A percentile compares a stretch with the other conserved stretches of the same genome.
Evolutionary conservation across 2,113 vertebrate species (phyloP).

Genomic region (Artemisiospiza belli): DNA sequence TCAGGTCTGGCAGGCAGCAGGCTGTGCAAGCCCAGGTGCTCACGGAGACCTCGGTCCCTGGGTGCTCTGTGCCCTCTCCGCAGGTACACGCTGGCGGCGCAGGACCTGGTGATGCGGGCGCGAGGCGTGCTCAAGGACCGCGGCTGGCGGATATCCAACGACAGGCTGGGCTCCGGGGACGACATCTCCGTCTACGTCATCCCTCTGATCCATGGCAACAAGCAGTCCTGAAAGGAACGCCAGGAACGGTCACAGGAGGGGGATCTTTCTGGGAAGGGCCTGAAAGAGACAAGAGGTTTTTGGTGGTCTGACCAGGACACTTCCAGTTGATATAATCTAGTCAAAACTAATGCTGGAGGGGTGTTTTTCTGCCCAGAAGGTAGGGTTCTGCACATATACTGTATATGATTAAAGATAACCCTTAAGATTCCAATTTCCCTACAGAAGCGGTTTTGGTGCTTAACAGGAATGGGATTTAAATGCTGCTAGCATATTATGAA

Average conservation of each 20-base stretch:
- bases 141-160: conserved; percentile 94
- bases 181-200: conserved; percentile 98
- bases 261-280: conserved; percentile 37
- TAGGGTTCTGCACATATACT: conserved; percentile 57
- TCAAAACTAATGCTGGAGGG: conserved; percentile 48
- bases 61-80: not conserved
- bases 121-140: conserved; percentile 92
- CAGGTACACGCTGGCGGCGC: conserved; percentile 96
- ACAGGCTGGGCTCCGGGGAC: conserved; percentile 93
- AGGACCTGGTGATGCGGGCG: conserved; percentile 95
- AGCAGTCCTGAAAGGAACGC: conserved; percentile 75
- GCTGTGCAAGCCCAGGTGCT: not conserved
- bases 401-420: conserved; percentile 54
- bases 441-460: conserved; percentile 68
- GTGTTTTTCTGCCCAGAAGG: conserved; percentile 33
- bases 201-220: conserved; percentile 89
- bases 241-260: not conserved
- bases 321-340: conserved; percentile 27
- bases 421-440: conserved; percentile 54
- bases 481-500: conserved; percentile 67
- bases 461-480: conserved; percentile 60
- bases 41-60: fast-evolving
- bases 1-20: not conserved
- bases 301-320: conserved; percentile 7
- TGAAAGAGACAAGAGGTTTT: not conserved